Evolutionary conservation across 2,888 invertebrate species (phyloP), one percentile per base, ranked within the genome.

Genomic region (Dicranocentrus wangi): DNA sequence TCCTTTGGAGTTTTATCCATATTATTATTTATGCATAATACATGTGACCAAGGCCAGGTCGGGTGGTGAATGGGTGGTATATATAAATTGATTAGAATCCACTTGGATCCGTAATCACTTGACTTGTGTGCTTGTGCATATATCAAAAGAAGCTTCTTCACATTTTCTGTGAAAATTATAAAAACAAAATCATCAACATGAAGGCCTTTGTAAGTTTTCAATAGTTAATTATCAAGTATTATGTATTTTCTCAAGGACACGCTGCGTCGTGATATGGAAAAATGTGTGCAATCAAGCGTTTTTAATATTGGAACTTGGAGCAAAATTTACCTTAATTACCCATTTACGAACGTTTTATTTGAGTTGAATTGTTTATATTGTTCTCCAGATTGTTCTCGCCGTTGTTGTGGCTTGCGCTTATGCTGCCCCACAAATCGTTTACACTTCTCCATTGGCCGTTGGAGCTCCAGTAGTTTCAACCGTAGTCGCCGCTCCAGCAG

Each of bases 301-400:
- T n/a, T n/a, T n/a, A n/a, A n/a, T n/a, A n/a, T n/a, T n/a, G n/a
- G n/a, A n/a, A n/a, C n/a, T n/a, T n/a, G n/a, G n/a, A n/a, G n/a
- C n/a, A n/a, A n/a, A n/a, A n/a, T n/a, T n/a, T n/a, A n/a, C n/a
- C n/a, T n/a, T n/a, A n/a, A n/a, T n/a, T n/a, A n/a, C n/a, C n/a
- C n/a, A 17, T 19, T 28, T 39, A 39, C 39, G 39, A 39, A 13
- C 7, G 27, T 63, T 47, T 73, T 60, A 1, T 39, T 39, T 27
- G 8, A 10, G 21, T 19, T 19, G 60, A 27, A 13, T 61, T 7
- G 17, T 63, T 65, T 23, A 39, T 60, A 58, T 58, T 71, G n/a
- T n/a, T n/a, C n/a, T n/a, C n/a, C n/a, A 86, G 85, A 77, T 86
- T 43, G 84, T 85, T 82, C 71, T 86, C 68, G 82, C 85, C 60